phyloP scores from a whole-genome alignment of 2,797 vertebrate genomes.

The Schizothorax lantsangensis region DNA sequence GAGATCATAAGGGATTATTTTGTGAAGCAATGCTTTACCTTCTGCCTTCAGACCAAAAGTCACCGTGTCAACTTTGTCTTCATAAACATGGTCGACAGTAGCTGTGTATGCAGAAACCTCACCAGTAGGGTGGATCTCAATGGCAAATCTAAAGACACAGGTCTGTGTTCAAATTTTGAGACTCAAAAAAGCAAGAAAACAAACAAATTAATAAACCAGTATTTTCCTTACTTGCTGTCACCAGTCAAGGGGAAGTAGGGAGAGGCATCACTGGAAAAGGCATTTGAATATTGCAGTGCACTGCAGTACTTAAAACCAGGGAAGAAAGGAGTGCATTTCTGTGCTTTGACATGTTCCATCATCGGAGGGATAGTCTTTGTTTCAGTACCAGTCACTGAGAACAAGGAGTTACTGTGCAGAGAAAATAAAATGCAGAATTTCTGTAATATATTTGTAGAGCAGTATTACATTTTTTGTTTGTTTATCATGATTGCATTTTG shows the following conservation, averaged over 20 bases:
- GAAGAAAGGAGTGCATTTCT: slow-evolving; percentile 81
- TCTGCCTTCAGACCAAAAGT: slow-evolving; percentile 83
- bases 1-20: background rate
- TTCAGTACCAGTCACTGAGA: slow-evolving; percentile 80
- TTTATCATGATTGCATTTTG: background rate
- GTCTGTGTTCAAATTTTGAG: background rate
- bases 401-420: slow-evolving; percentile 79
- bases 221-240: slow-evolving; percentile 82
- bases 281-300: slow-evolving; percentile 76
- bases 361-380: slow-evolving; percentile 77
- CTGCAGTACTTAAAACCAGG: slow-evolving; percentile 85
- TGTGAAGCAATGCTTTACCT: slow-evolving; percentile 73
- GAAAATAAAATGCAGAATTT: background rate
- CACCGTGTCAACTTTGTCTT: slow-evolving; percentile 81
- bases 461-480: background rate
- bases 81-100: slow-evolving; percentile 79
- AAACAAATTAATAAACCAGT: background rate
- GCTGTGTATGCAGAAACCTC: slow-evolving; percentile 87
- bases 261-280: slow-evolving; percentile 74
- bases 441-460: background rate
- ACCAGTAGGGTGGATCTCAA: slow-evolving; percentile 86
- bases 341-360: slow-evolving; percentile 69
- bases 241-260: slow-evolving; percentile 88
- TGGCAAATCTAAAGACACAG: slow-evolving; percentile 76
- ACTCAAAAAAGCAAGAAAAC: background rate